Base-by-base conservation (phyloP, 2,888 invertebrate genomes). In the Lucinisca nassula region DNA sequence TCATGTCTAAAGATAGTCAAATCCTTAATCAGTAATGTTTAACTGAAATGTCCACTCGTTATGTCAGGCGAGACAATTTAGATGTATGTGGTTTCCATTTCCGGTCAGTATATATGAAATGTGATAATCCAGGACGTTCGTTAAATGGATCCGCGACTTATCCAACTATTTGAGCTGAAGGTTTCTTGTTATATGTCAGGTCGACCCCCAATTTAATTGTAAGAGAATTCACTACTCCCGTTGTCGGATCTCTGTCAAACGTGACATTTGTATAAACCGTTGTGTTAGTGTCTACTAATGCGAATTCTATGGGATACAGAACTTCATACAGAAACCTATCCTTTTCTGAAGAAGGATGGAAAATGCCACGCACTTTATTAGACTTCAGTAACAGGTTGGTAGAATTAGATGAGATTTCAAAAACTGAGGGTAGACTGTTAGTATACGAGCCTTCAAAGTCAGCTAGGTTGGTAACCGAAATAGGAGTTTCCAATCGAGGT, bases 141-240 rank as follows among this genome's bases (percentile, higher is more conserved):
- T n/a, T n/a, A n/a, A n/a, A n/a, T n/a, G n/a, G n/a, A n/a, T n/a
- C n/a, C n/a, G n/a, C n/a, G n/a, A n/a, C n/a, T n/a, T n/a, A n/a
- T n/a, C n/a, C n/a, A n/a, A n/a, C n/a, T n/a, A n/a, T n/a, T n/a
- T n/a, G n/a, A n/a, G n/a, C n/a, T n/a, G n/a, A n/a, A n/a, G n/a
- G n/a, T n/a, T n/a, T n/a, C n/a, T n/a, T n/a, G n/a, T n/a, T n/a
- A 40, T 75, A 87, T 21, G 75, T 81, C 0, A 82, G 38, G 32
- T 84, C 73, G 0, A 87, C 87, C 37, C 82, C 87, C n/a, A 37
- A 81, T n/a, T 75, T 21, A n/a, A 84, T 21, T 24, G 51, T 70
- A 12, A 81, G 1, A 21, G 67, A 51, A 3, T 24, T 67, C 3
- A 82, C 55, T 27, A 3, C 27, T n/a, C 61, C 30, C 0, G 27